Conservation (phyloP, 2,113 vertebrate genomes). For the Forbesichthys papilliferus region DNA sequence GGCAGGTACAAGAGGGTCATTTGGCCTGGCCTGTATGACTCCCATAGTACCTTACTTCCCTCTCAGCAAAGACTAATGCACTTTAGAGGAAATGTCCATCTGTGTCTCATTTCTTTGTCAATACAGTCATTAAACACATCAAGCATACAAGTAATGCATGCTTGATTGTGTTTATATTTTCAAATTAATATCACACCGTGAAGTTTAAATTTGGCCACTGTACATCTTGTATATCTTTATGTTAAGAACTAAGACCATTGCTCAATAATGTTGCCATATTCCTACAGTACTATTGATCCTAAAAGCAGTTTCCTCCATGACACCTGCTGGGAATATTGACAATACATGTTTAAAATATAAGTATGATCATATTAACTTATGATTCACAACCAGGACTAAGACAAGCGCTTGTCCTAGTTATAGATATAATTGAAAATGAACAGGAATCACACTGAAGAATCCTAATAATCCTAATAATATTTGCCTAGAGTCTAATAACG, state of each 20-base stretch:
- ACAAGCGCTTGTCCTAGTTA: no score
- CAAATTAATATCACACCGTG: constrained; percentile 23
- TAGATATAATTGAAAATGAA: no score
- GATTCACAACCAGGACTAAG: no score
- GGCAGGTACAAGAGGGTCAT: constrained; percentile 13
- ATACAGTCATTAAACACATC: constrained; percentile 45
- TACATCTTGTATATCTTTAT: neutral
- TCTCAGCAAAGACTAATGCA: constrained; percentile 39
- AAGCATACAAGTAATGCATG: constrained; percentile 9
- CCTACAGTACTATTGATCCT: neutral
- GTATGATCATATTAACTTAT: neutral
- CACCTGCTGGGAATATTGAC: neutral
- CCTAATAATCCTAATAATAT: no score
- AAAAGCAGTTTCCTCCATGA: constrained; percentile 7
- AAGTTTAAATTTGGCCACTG: constrained; percentile 15
- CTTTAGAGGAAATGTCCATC: constrained; percentile 27
- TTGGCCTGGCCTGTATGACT: constrained; percentile 10
- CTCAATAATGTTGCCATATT: neutral
- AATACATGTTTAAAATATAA: constrained; percentile 16
- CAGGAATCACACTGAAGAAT: no score
- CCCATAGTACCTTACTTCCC: constrained; percentile 23
- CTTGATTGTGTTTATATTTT: constrained; percentile 39
- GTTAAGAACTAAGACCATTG: constrained; percentile 28
- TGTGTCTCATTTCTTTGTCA: constrained; percentile 44
- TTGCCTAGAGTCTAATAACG: no score